Conservation (phyloP, 2,113 vertebrate species). For the Grammomys surdaster region DNA sequence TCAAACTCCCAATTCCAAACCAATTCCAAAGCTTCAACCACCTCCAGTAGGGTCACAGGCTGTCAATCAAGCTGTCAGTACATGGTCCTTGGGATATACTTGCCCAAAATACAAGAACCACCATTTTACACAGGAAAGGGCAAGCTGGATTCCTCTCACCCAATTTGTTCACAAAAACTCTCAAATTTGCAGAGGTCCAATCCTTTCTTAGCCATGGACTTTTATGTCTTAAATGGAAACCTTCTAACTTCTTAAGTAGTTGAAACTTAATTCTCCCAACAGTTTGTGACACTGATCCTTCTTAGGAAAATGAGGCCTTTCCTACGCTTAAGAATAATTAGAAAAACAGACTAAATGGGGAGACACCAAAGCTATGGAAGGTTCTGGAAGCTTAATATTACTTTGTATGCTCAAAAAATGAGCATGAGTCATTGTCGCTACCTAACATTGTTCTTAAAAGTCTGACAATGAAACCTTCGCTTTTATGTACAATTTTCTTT, state of each 20-base stretch:
- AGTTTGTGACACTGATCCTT: conserved; percentile 32
- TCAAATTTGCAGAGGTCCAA: not conserved
- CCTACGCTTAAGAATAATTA: not conserved
- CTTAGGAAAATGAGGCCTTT: not conserved
- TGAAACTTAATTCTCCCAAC: not conserved
- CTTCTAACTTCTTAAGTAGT: not conserved
- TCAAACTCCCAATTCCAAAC: not conserved
- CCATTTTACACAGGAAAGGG: not conserved
- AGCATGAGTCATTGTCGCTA: conserved; percentile 1
- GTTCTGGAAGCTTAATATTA: not conserved
- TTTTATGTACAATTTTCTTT: conserved; percentile 3
- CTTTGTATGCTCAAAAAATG: not conserved
- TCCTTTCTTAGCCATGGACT: conserved; percentile 24
- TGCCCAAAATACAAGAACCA: not conserved
- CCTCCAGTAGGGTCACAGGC: not conserved
- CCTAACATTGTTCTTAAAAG: not conserved
- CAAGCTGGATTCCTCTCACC: not conserved
- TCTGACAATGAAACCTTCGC: not conserved
- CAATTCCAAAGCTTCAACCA: not conserved
- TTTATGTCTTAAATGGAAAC: not conserved
- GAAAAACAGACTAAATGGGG: not conserved
- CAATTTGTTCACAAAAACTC: not conserved
- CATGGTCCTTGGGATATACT: no score
- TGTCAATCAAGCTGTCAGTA: not conserved
- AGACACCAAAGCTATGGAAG: not conserved